Evolutionary conservation across 1,140 invertebrate species (phyloP).

Genomic region (Sycophaga agraensis): DNA sequence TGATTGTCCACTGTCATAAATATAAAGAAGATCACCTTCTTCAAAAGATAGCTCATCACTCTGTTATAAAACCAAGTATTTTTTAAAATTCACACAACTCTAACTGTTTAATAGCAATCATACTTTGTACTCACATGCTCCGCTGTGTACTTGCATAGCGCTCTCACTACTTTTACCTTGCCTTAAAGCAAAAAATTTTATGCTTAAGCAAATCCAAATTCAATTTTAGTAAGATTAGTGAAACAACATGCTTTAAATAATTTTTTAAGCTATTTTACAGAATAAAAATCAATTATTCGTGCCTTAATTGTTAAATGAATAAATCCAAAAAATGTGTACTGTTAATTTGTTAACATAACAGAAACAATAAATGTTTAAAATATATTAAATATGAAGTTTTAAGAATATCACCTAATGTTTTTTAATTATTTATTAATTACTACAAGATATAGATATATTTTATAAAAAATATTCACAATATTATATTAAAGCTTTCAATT

Average conservation of each 20-base stretch:
- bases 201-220: slow-evolving; percentile 23
- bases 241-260: neutral
- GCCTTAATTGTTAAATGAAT: no score
- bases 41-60: slow-evolving; percentile 61
- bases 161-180: slow-evolving; percentile 64
- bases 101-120: neutral
- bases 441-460: slow-evolving; percentile 6
- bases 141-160: slow-evolving; percentile 63
- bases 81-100: neutral
- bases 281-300: no score
- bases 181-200: slow-evolving; percentile 52
- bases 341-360: no score
- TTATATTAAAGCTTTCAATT: slow-evolving; percentile 16
- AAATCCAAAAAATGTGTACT: no score
- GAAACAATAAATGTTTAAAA: no score
- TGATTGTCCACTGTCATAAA: slow-evolving; percentile 58
- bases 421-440: slow-evolving; percentile 2
- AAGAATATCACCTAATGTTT: no score
- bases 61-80: slow-evolving; percentile 30
- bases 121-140: slow-evolving; percentile 58
- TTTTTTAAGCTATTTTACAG: no score
- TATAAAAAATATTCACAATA: neutral
- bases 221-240: neutral
- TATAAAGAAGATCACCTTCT: slow-evolving; percentile 71
- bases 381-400: no score